Evolutionary conservation across 2,888 invertebrate species (phyloP).

Genomic region (Drosophila prostipennis): DNA sequence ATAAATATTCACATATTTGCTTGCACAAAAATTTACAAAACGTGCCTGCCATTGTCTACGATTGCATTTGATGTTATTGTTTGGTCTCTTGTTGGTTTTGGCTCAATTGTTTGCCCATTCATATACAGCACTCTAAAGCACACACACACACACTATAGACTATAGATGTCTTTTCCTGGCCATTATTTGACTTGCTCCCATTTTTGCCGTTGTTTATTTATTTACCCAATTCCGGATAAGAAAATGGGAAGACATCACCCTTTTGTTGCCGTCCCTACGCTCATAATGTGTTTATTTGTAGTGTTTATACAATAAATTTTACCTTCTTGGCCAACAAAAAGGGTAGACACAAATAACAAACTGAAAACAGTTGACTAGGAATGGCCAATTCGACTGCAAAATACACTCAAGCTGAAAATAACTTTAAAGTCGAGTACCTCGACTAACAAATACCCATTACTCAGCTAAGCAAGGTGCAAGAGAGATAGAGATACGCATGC

Average conservation of each 20-base stretch:
- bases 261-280: constrained; percentile 11
- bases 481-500: too few species aligned
- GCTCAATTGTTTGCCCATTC: constrained; percentile 49
- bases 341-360: constrained; percentile 12
- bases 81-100: constrained; percentile 29
- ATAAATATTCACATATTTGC: constrained; percentile 36
- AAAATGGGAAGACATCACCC: constrained; percentile 11
- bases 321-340: constrained; percentile 9
- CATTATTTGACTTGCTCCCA: constrained; percentile 61
- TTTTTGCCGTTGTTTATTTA: constrained; percentile 66
- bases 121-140: constrained; percentile 20
- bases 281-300: constrained; percentile 69
- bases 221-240: constrained; percentile 52
- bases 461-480: too few species aligned
- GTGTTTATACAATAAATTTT: constrained; percentile 66
- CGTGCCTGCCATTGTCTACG: constrained; percentile 49
- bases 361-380: constrained; percentile 12
- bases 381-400: background rate
- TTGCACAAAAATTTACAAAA: constrained; percentile 41
- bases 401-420: constrained; percentile 11
- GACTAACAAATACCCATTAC: too few species aligned
- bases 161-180: constrained; percentile 28
- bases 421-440: too few species aligned
- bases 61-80: constrained; percentile 36
- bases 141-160: constrained; percentile 11